These are phyloP conservation scores for Emesis furor DNA, from an alignment of 2,888 invertebrate species.

Conservation along the genomic window DNA sequence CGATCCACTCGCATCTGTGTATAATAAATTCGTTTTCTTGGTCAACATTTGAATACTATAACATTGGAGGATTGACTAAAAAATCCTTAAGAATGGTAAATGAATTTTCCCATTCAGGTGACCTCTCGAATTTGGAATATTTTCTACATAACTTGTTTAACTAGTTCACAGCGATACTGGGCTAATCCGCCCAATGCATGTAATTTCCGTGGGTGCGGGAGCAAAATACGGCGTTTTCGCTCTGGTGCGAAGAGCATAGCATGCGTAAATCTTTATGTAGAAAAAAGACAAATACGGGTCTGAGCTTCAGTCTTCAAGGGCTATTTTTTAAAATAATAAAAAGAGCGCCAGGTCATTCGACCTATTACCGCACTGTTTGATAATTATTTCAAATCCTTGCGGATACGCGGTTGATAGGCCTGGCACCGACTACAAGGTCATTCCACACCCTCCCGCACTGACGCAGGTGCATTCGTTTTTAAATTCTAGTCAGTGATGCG, in stretches of 20 bases:
- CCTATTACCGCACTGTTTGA: background rate
- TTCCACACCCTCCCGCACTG: slow-evolving; percentile 3
- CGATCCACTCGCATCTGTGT: no score
- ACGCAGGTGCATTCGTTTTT: slow-evolving; percentile 10
- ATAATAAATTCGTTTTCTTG: no score
- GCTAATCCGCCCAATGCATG: background rate
- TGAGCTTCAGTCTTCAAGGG: background rate
- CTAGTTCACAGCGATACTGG: background rate
- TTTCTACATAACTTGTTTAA: background rate
- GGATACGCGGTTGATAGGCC: slow-evolving; percentile 7
- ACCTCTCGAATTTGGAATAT: no score
- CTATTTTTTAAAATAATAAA: background rate
- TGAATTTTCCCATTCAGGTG: no score
- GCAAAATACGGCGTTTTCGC: slow-evolving; percentile 4
- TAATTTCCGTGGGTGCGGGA: background rate
- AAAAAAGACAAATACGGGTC: slow-evolving; percentile 7
- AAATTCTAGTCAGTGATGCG: background rate
- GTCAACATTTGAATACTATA: no score
- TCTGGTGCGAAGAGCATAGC: slow-evolving; percentile 2
- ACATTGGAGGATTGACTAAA: no score
- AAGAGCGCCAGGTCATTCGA: slow-evolving; percentile 4
- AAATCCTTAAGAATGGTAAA: no score
- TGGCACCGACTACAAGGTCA: slow-evolving; percentile 9
- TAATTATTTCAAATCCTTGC: slow-evolving; percentile 10
- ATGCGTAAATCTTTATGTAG: slow-evolving; percentile 7